Evolutionary conservation across 2,888 invertebrate genomes (phyloP), one percentile per base, ranked within the genome.

Genomic region (Anoncus sp.): DNA sequence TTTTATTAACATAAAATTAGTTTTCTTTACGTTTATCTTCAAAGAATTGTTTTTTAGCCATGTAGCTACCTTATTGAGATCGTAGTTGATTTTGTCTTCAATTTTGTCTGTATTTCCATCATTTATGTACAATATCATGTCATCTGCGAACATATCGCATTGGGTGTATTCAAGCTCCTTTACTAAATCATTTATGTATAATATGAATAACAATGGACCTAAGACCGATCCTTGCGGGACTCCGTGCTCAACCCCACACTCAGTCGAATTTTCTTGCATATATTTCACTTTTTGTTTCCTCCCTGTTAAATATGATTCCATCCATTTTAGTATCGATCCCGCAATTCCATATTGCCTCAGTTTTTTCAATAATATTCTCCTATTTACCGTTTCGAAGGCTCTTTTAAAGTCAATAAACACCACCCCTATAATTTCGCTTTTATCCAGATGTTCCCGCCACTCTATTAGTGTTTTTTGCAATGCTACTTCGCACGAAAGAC

Each of bases 371-470:
- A 76, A 27, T 31, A 20, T 40, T n/a, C 74, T 43, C 7, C 63
- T 62, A 20, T 77, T 16, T 1, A 80, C 27, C 12, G 77, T 70
- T 27, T 71, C 77, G 22, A 80, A 80, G 1, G 75, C 80, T 18
- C 77, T 49, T 40, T 66, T 77, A 0, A 76, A 59, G 7, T 81
- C 81, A 5, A 76, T 47, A 31, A 70, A 79, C 10, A 81, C 47
- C 10, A 75, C 73, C 4, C 76, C 70, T 12, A 81, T 51, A 12
- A 77, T 49, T 71, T 79, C 55, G 6, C 74, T 20, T 0, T 79
- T 43, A 43, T 63, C 67, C 12, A 79, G 24, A 3, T 24, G 9
- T 14, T 43, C 6, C 45, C 59, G 67, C 79, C 75, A 81, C 43
- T 81, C 63, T 5, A 31, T 70, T 10, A 79, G 22, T 1, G 63